Percentiles rank a stretch among this genome's conserved stretches.
phyloP scores from a whole-genome alignment of 2,888 invertebrate species.

The Luperina nickerlii region DNA sequence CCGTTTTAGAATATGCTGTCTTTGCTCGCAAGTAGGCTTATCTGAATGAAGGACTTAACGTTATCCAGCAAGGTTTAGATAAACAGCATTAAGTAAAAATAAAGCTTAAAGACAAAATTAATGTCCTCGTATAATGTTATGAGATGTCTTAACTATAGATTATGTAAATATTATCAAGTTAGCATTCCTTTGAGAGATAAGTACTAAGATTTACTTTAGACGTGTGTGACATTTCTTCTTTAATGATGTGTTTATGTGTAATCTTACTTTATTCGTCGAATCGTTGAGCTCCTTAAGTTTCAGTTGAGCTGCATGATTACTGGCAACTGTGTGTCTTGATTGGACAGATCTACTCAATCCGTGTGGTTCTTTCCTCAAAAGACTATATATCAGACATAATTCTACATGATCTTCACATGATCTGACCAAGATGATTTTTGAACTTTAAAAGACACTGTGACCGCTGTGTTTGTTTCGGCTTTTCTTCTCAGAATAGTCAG shows the following conservation, averaged over 20 bases:
- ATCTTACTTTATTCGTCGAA: background rate
- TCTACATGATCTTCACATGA: background rate
- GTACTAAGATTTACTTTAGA: constrained; percentile 10
- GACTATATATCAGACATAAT: background rate
- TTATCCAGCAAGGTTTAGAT: constrained; percentile 53
- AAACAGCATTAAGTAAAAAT: constrained; percentile 62
- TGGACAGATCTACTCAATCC: background rate
- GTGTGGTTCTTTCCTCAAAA: background rate
- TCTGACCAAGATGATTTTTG: background rate
- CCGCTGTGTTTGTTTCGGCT: background rate
- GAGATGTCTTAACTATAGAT: constrained; percentile 30
- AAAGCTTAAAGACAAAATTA: constrained; percentile 48
- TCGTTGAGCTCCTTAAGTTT: background rate
- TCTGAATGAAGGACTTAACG: constrained; percentile 41
- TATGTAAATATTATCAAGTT: constrained; percentile 30
- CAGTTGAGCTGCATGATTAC: background rate
- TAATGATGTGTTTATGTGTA: background rate
- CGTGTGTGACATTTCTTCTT: constrained; percentile 6
- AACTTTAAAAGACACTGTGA: background rate
- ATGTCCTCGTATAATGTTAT: constrained; percentile 31
- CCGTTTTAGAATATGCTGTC: constrained; percentile 42
- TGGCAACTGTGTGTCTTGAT: background rate
- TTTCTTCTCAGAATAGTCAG: too few species aligned
- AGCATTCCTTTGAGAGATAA: constrained; percentile 2
- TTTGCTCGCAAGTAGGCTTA: constrained; percentile 34